Evolutionary conservation across 2,113 vertebrate species (phyloP).

Genomic region (Miniopterus natalensis): DNA sequence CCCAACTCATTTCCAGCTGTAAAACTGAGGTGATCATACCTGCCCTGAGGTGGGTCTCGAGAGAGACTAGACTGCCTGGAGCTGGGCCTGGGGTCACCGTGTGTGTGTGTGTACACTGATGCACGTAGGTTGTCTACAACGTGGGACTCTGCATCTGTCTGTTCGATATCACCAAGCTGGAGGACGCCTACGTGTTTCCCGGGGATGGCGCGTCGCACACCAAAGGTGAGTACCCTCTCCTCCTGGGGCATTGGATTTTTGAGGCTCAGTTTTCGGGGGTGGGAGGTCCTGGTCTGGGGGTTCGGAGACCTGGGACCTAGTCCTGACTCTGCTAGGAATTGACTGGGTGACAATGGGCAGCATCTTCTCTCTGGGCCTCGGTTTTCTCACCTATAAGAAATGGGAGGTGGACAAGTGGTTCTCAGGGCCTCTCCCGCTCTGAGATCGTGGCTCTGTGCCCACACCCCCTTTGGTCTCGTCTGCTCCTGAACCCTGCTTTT

Average conservation of each 20-base stretch:
- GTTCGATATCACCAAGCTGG: constrained; percentile 96
- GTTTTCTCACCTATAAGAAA: background rate
- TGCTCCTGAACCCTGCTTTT: background rate
- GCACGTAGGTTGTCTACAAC: constrained; percentile 94
- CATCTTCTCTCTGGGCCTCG: background rate
- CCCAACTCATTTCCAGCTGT: background rate
- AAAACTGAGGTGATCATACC: accelerated
- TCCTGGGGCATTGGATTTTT: background rate
- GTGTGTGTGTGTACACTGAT: background rate
- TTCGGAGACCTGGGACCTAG: background rate
- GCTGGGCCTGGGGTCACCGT: background rate
- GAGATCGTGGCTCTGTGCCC: background rate
- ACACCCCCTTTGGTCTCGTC: background rate
- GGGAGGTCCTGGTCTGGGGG: background rate
- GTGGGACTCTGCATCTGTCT: constrained; percentile 97
- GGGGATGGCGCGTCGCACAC: constrained; percentile 98
- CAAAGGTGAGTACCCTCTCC: constrained; percentile 90
- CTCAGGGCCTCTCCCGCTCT: background rate
- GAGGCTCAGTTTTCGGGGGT: background rate
- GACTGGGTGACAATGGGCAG: background rate
- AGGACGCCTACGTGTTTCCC: constrained; percentile 98
- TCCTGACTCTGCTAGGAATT: background rate
- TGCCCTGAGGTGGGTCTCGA: background rate
- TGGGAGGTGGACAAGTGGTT: accelerated
- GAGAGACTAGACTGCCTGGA: background rate